Conservation (phyloP, 2,113 vertebrate species). For the Sula dactylatra region DNA sequence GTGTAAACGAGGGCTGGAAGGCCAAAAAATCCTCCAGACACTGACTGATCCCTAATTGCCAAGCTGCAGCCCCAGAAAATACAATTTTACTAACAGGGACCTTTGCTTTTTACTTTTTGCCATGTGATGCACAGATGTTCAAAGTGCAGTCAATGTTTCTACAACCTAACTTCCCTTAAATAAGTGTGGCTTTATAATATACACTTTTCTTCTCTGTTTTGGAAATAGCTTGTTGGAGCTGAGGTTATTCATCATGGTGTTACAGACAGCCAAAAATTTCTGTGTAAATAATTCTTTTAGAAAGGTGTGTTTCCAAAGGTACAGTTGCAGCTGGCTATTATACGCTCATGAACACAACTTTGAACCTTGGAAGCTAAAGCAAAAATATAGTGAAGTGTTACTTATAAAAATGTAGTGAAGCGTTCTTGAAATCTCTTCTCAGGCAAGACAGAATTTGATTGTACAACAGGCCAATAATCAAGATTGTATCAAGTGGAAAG, state of each 20-base stretch:
- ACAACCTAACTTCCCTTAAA: neutral
- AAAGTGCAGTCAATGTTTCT: neutral
- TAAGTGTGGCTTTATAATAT: neutral
- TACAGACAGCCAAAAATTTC: neutral
- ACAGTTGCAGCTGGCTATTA: neutral
- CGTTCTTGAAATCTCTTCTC: neutral
- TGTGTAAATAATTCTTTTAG: neutral
- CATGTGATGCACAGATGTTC: neutral
- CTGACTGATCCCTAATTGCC: neutral
- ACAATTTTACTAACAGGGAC: neutral
- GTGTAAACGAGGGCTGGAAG: neutral
- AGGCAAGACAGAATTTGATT: neutral
- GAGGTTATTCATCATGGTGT: neutral
- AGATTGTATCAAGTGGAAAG: neutral
- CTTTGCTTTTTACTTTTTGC: neutral
- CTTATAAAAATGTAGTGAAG: neutral
- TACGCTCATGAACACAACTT: neutral
- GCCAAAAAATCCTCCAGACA: neutral
- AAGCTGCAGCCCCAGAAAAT: neutral
- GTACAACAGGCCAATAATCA: neutral
- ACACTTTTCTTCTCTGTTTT: neutral
- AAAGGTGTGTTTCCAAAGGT: neutral
- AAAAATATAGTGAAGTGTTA: neutral
- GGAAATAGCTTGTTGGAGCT: neutral
- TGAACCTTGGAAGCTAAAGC: neutral